These are phyloP conservation scores for Drosophila koepferae DNA, from an alignment of 2,888 invertebrate genomes.

Conservation along the genomic window DNA sequence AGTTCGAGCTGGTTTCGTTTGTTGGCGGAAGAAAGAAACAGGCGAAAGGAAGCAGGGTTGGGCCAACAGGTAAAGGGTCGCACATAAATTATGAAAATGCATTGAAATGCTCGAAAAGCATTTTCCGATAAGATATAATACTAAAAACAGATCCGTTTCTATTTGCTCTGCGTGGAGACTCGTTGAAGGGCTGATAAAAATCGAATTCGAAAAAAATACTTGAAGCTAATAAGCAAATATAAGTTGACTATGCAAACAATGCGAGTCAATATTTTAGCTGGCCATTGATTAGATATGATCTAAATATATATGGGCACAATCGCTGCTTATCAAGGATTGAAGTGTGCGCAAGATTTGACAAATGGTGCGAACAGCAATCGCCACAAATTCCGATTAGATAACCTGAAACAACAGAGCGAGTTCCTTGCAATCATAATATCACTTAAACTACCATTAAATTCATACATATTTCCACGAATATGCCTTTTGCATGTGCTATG, in stretches of 20 bases:
- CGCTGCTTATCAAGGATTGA: constrained; percentile 40
- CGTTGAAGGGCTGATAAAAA: constrained; percentile 46
- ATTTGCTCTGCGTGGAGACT: constrained; percentile 37
- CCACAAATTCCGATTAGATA: constrained; percentile 41
- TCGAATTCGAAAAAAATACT: constrained; percentile 42
- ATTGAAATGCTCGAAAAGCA: constrained; percentile 6
- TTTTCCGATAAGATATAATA: constrained; percentile 51
- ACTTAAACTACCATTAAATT: constrained; percentile 22
- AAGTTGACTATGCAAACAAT: constrained; percentile 53
- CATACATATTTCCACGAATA: neutral
- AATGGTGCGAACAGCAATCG: constrained; percentile 10
- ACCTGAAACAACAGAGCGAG: constrained; percentile 2
- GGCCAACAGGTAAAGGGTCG: constrained; percentile 51
- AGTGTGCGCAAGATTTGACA: constrained; percentile 53
- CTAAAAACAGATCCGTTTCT: constrained; percentile 41
- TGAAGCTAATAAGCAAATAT: constrained; percentile 61
- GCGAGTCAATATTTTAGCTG: constrained; percentile 65
- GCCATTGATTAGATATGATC: constrained; percentile 64
- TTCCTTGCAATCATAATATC: neutral
- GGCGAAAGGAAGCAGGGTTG: neutral
- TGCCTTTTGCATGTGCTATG: constrained; percentile 26
- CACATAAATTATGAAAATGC: constrained; percentile 42
- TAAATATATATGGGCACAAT: constrained; percentile 18
- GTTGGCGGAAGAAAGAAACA: constrained; percentile 29
- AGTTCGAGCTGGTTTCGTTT: constrained; percentile 68